Percentiles rank a stretch among this genome's conserved stretches.
phyloP scores from a whole-genome alignment of 2,113 vertebrate genomes.

The Azemiops feae region DNA sequence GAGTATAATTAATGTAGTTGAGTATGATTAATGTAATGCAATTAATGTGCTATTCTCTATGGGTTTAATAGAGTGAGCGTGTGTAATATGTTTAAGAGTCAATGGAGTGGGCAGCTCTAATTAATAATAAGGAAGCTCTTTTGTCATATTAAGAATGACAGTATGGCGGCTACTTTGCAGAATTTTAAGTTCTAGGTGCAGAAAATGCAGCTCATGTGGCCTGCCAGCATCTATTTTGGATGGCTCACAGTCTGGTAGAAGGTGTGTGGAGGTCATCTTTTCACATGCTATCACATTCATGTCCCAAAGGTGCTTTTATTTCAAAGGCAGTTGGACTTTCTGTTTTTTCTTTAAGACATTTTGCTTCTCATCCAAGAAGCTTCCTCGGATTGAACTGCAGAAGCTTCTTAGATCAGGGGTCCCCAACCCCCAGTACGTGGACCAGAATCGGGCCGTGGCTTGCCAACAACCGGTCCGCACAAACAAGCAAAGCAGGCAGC shows the following conservation, averaged over 20 bases:
- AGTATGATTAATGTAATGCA: not conserved
- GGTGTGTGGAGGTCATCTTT: not conserved
- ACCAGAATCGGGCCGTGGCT: no score
- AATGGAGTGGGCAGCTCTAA: not conserved
- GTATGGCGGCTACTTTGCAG: not conserved
- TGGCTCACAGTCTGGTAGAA: not conserved
- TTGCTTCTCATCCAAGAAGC: not conserved
- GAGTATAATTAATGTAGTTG: not conserved
- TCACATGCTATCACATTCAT: not conserved
- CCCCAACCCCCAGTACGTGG: no score
- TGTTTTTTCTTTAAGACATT: not conserved
- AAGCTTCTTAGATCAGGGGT: not conserved
- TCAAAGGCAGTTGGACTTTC: not conserved
- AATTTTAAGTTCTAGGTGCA: not conserved
- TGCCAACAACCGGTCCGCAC: no score
- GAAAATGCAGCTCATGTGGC: not conserved
- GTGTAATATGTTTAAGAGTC: not conserved
- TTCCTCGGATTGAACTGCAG: not conserved
- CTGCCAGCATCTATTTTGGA: not conserved
- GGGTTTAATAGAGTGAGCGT: not conserved
- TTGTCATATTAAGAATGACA: not conserved
- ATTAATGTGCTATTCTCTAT: not conserved
- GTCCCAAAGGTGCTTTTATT: not conserved
- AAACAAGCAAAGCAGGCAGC: no score
- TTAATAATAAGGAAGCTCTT: not conserved